Evolutionary conservation across 2,797 vertebrate species (phyloP).

Genomic region (Mycteria americana): DNA sequence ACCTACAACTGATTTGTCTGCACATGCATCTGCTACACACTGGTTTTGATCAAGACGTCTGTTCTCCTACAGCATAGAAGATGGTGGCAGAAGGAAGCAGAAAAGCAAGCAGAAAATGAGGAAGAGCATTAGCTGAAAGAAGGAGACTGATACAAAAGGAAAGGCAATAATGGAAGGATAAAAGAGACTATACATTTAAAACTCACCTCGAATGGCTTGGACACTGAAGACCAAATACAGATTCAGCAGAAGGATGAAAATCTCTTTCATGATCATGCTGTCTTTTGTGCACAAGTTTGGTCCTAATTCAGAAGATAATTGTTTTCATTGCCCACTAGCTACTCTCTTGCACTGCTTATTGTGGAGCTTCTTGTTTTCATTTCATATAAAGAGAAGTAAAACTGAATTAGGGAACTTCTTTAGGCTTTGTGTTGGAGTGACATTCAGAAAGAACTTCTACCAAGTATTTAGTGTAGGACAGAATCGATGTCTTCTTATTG

Average conservation of each 20-base stretch:
- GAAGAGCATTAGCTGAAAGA: not conserved
- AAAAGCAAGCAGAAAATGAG: not conserved
- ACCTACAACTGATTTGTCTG: not conserved
- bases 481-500: not conserved
- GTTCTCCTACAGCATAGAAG: not conserved
- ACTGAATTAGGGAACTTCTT: conserved; percentile 15
- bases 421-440: not conserved
- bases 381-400: conserved; percentile 49
- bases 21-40: not conserved
- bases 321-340: not conserved
- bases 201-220: conserved; percentile 37
- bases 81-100: not conserved
- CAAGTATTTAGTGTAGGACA: not conserved
- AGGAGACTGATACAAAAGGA: not conserved
- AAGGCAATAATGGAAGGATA: not conserved
- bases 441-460: not conserved
- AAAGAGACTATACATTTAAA: not conserved
- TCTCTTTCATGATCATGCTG: not conserved
- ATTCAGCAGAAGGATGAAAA: not conserved
- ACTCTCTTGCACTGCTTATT: not conserved
- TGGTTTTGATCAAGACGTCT: not conserved
- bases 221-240: not conserved
- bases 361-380: not conserved
- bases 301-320: not conserved
- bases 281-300: not conserved